Conservation (phyloP, 2,888 invertebrate species). For the Thelaira solivaga region DNA sequence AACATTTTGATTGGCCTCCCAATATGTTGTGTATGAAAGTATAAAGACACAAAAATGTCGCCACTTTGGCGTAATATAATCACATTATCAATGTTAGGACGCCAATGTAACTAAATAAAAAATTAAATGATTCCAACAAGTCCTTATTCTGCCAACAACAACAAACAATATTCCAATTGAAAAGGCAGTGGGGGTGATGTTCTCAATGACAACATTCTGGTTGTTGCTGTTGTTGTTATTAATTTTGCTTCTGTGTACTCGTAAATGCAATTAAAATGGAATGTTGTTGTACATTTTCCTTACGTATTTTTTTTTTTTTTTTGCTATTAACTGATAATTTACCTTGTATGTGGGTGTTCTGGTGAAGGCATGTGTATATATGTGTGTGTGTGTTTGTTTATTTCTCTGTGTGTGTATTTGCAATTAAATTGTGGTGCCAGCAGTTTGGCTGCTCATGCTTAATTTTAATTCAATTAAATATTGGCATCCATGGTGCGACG, state of each 20-base stretch:
- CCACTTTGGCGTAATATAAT: slow-evolving; percentile 63
- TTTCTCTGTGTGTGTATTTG: neutral
- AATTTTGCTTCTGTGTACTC: neutral
- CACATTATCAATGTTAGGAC: slow-evolving; percentile 60
- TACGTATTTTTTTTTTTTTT: neutral
- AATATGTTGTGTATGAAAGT: slow-evolving; percentile 36
- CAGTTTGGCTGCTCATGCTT: slow-evolving; percentile 32
- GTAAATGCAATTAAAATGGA: slow-evolving; percentile 53
- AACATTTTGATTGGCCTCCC: slow-evolving; percentile 62
- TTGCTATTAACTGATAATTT: slow-evolving; percentile 51
- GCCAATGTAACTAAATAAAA: slow-evolving; percentile 47
- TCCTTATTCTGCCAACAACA: neutral
- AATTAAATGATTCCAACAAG: slow-evolving; percentile 27
- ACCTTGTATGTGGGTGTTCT: slow-evolving; percentile 20
- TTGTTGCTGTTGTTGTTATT: neutral
- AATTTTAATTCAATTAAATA: slow-evolving; percentile 61
- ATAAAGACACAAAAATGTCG: slow-evolving; percentile 49
- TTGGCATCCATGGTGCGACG: slow-evolving; percentile 50
- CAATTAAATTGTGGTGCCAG: slow-evolving; percentile 28
- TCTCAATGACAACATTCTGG: neutral
- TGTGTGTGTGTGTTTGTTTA: neutral
- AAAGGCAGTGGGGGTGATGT: slow-evolving; percentile 15
- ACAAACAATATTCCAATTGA: neutral
- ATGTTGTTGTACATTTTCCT: slow-evolving; percentile 31
- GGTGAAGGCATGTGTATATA: neutral